Base-by-base conservation (phyloP, 2,797 vertebrate genomes). In the Pitangus sulphuratus region DNA sequence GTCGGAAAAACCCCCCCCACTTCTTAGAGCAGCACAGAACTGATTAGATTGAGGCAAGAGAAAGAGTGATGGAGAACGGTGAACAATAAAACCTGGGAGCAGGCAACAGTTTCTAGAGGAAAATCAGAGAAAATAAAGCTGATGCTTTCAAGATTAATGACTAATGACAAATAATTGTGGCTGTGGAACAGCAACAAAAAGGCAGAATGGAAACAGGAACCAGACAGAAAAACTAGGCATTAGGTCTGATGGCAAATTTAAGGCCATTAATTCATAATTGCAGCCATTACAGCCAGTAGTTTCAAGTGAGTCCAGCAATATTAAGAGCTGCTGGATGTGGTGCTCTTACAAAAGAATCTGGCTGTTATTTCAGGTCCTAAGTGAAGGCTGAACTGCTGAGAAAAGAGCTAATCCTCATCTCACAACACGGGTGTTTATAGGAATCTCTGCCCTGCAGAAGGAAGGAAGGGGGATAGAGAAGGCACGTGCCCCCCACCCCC, bases 161-260 rank as follows among this genome's bases (percentile, higher is more conserved):
- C 93, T 97, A 96, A 96, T 85, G 93, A 88, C 92, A 96, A 96
- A 86, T 96, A 96, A 96, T 95, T 95, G 92, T 84, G 90, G 85
- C 90, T 80, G 69, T 71, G 91, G 69, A 92, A 96, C 79, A 89
- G 68, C 84, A 72, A 18, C 5, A 2, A 69, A 93, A 86, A 89
- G 72, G 76, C 75, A 53, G 89, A 75, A 91, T 76, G 47, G 93
- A 89, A 97, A 94, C 79, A 92, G 92, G 87, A 91, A 92, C 13
- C 81, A 90, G 89, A 57, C 60, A 76, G 84, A 78, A 95, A 85
- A 84, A 74, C 12, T 8, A 89, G 82, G 93, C 93, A 92, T 89
- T 90, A 84, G 89, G 81, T 96, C 94, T 81, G 79, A 89, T 89
- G 84, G 84, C 12, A 4, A 94, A 96, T 93, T 96, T 96, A 69